These are phyloP conservation scores for Drosophila bocki DNA, from an alignment of 1,140 invertebrate species.

Conservation along the genomic window DNA sequence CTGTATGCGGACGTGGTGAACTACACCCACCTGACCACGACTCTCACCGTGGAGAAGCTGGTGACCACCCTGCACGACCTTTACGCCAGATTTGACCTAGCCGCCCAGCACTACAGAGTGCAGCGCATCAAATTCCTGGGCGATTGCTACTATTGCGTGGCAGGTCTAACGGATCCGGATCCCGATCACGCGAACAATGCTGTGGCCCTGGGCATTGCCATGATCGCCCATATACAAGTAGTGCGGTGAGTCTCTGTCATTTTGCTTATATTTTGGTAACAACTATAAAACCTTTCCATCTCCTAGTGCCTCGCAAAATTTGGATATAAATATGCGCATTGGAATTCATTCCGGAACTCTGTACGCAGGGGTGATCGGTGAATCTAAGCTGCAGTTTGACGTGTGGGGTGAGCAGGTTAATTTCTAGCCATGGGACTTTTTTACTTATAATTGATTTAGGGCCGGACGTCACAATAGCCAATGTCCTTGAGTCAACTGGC, in stretches of 20 bases:
- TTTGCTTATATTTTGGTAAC: neutral
- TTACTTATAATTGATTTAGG: constrained; percentile 15
- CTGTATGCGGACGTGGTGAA: constrained; percentile 98
- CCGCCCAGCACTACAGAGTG: constrained; percentile 90
- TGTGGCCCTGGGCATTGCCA: constrained; percentile 93
- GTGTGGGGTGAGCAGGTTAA: constrained; percentile 90
- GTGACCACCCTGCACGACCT: constrained; percentile 96
- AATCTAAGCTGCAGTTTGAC: constrained; percentile 97
- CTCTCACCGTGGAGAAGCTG: constrained; percentile 91
- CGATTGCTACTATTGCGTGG: constrained; percentile 97
- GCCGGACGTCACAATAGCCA: constrained; percentile 95
- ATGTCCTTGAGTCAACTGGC: constrained; percentile 97
- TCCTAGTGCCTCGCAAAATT: constrained; percentile 87
- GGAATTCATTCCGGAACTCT: constrained; percentile 97
- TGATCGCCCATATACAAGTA: constrained; percentile 94
- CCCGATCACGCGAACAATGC: constrained; percentile 93
- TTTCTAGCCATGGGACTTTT: too few relatives aligned
- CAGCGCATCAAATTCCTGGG: constrained; percentile 96
- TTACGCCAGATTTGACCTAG: constrained; percentile 96
- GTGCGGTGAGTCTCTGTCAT: constrained; percentile 86
- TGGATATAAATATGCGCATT: constrained; percentile 98
- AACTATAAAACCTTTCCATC: neutral
- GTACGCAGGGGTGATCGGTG: constrained; percentile 95
- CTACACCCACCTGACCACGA: constrained; percentile 95
- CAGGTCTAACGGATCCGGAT: constrained; percentile 91